Percentiles rank a stretch among this genome's conserved stretches.
These are phyloP conservation scores for Acanthochromis polyacanthus DNA, from an alignment of 2,113 vertebrate species.

Conservation along the genomic window DNA sequence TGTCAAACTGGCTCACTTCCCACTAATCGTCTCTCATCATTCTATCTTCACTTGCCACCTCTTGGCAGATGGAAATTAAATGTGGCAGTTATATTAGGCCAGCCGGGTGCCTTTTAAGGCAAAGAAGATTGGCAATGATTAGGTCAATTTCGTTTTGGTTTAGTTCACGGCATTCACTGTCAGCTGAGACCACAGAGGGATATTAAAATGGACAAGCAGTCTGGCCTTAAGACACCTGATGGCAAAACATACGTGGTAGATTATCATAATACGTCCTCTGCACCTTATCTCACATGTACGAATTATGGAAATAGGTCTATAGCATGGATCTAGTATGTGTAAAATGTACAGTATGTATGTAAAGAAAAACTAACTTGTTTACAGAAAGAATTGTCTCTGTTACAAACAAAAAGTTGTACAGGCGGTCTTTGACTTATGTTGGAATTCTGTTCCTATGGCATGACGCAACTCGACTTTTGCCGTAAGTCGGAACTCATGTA, in stretches of 20 bases:
- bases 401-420: too few species aligned
- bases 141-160: slow-evolving; percentile 58
- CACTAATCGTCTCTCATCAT: slow-evolving; percentile 62
- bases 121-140: slow-evolving; percentile 67
- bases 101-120: slow-evolving; percentile 48
- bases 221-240: slow-evolving; percentile 25
- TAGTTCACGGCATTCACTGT: slow-evolving; percentile 30
- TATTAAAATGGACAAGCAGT: slow-evolving; percentile 37
- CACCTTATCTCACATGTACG: background rate
- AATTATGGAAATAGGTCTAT: background rate
- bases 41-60: slow-evolving; percentile 50
- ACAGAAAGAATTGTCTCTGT: too few species aligned
- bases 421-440: too few species aligned
- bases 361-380: too few species aligned
- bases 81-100: slow-evolving; percentile 66
- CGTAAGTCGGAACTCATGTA: too few species aligned
- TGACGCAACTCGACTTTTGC: too few species aligned
- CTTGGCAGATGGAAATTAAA: slow-evolving; percentile 65
- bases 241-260: background rate
- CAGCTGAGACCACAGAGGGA: slow-evolving; percentile 25
- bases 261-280: background rate
- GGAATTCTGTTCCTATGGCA: too few species aligned
- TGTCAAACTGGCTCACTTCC: slow-evolving; percentile 54
- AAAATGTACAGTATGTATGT: background rate
- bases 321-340: background rate